phyloP scores from a whole-genome alignment of 1,140 invertebrate genomes.

The Gonatopus flavifemur region DNA sequence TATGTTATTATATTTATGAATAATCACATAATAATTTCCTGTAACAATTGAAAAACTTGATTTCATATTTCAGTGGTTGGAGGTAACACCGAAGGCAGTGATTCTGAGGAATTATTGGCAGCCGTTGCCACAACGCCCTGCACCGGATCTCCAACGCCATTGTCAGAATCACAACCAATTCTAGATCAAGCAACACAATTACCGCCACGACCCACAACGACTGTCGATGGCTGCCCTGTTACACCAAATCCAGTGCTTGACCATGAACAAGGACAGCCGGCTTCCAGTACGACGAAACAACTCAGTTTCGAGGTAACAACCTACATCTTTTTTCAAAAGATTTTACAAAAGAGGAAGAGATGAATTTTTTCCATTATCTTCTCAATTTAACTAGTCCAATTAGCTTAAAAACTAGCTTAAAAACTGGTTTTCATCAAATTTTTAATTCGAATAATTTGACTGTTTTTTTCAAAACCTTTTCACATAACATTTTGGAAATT shows the following conservation, averaged over 20 bases:
- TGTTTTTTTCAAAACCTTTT: too few species aligned
- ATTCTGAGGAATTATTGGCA: conserved; percentile 50
- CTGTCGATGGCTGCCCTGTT: conserved; percentile 30
- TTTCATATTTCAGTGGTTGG: conserved; percentile 44
- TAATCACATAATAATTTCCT: too few species aligned
- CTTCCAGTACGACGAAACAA: conserved; percentile 45
- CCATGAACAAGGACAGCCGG: conserved; percentile 44
- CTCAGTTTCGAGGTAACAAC: conserved; percentile 48
- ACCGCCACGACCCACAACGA: conserved; percentile 17
- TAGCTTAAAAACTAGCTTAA: too few species aligned
- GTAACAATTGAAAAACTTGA: neutral
- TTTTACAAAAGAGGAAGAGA: too few species aligned
- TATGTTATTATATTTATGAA: too few species aligned
- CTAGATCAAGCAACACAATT: conserved; percentile 19
- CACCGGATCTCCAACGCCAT: conserved; percentile 43
- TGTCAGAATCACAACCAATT: conserved; percentile 38
- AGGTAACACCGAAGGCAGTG: conserved; percentile 51
- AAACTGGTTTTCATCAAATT: too few species aligned
- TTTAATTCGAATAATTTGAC: too few species aligned
- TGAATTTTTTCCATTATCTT: too few species aligned
- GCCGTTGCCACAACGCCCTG: conserved; percentile 40
- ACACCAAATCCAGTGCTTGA: conserved; percentile 39
- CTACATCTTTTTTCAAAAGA: conserved; percentile 13
- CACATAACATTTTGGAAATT: too few species aligned
- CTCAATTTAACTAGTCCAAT: too few species aligned